Evolutionary conservation across 2,888 invertebrate species (phyloP), one percentile per base, ranked within the genome.

Genomic region (Drosophila rubida): DNA sequence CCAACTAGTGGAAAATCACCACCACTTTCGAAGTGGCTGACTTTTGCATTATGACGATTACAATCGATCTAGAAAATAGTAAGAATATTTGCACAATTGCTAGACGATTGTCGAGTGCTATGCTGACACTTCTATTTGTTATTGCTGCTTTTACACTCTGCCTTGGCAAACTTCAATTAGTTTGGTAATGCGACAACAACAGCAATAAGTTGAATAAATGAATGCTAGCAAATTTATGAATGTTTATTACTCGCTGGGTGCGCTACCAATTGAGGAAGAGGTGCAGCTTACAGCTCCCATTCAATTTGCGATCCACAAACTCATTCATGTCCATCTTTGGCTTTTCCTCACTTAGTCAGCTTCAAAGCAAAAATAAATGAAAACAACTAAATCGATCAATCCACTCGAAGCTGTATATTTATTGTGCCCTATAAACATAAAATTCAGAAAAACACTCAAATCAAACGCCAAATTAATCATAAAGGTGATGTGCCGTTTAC

Each of bases 261-360:
- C 65, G 81, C 64, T 72, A 59, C 25, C 57, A 68, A 81, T 81
- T 82, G 72, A 75, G 81, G 86, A 81, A 81, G 49, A 82, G 81
- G 81, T 81, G 81, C 88, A 81, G 80, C 65, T 54, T 53, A n/a
- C 51, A 46, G 57, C 53, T 71, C 1, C 57, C 48, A 60, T 65
- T 71, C 54, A 27, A 59, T 54, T 35, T 46, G 45, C 49, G 45
- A 54, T 44, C 74, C 39, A n/a, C 59, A 55, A 25, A 14, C 74
- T 48, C 48, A 53, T 16, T 54, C 64, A 58, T 78, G 62, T 75
- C 79, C 79, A 78, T 75, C 65, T 75, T 75, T 58, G 65, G 65
- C 49, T 45, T 51, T 55, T 46, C 60, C 50, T 44, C 53, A 46
- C 39, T 35, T 41, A 27, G 39, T 54, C 58, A 65, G 11, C 49